Evolutionary conservation across 35 echinoderm and acorn worm genomes (phyloP).

Genomic region (Ophiothrix spiculata): DNA sequence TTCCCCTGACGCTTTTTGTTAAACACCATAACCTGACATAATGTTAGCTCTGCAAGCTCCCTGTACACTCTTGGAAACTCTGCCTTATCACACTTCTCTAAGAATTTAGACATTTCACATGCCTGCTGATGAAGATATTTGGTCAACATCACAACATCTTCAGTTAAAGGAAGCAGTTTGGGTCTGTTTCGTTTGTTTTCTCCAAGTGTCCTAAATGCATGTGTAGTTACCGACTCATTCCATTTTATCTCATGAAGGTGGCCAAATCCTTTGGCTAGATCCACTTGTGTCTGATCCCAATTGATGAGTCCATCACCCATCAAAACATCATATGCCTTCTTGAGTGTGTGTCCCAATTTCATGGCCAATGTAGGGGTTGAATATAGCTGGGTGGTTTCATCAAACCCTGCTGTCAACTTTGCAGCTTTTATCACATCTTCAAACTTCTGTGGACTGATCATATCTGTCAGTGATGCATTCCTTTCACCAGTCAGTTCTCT

Average conservation of each 20-base stretch:
- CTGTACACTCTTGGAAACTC: slow-evolving; percentile 11
- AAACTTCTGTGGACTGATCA: slow-evolving; percentile 56
- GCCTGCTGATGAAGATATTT: slow-evolving; percentile 27
- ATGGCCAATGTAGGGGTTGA: slow-evolving; percentile 48
- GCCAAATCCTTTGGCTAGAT: slow-evolving; percentile 1
- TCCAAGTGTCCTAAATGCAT: slow-evolving; percentile 19
- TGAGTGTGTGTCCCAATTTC: slow-evolving; percentile 50
- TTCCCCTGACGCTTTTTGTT: slow-evolving; percentile 53
- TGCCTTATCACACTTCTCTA: neutral
- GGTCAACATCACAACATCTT: slow-evolving; percentile 30
- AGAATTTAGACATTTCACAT: neutral
- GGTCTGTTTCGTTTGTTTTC: slow-evolving; percentile 38
- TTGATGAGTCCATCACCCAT: slow-evolving; percentile 30
- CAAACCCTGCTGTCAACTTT: slow-evolving; percentile 40
- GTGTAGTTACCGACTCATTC: slow-evolving; percentile 33
- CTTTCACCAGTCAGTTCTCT: slow-evolving; percentile 8
- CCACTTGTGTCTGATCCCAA: neutral
- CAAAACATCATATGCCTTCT: slow-evolving; percentile 37
- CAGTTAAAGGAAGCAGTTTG: slow-evolving; percentile 33
- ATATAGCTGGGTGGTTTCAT: slow-evolving; percentile 34
- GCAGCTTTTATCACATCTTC: neutral
- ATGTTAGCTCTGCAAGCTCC: slow-evolving; percentile 20
- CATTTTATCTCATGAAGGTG: slow-evolving; percentile 30
- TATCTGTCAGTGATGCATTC: neutral
- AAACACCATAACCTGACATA: slow-evolving; percentile 50